Conservation (phyloP, 2,888 invertebrate genomes). For the Leptura quadrifasciata region DNA sequence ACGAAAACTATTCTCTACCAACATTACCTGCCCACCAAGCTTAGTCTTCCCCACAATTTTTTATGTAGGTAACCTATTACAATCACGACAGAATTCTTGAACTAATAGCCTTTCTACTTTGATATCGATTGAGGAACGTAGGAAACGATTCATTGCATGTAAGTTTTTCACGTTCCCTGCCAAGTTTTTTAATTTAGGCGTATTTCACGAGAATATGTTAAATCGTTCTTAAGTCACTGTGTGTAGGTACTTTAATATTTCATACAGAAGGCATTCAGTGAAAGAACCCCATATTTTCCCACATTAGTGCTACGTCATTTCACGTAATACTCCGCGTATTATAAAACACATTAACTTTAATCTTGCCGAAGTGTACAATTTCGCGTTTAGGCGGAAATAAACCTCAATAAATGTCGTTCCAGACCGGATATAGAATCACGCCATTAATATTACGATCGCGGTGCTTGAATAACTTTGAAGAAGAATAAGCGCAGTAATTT, state of each 20-base stretch:
- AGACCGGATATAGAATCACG: conserved; percentile 1
- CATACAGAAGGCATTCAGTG: background rate
- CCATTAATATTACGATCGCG: background rate
- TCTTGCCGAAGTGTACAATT: conserved; percentile 3
- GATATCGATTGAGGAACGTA: background rate
- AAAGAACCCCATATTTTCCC: background rate
- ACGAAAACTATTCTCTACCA: no score
- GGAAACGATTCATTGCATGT: background rate
- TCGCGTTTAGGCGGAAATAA: background rate
- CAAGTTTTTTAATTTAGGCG: background rate
- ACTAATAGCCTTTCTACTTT: no score
- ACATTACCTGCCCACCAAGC: no score
- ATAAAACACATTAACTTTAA: conserved; percentile 7
- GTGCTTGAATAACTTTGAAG: background rate
- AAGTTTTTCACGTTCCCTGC: background rate
- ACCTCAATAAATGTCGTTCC: background rate
- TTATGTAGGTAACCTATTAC: no score
- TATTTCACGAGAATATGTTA: background rate
- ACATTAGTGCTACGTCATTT: conserved; percentile 7
- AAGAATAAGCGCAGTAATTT: background rate
- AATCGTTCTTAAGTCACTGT: background rate
- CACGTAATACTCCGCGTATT: background rate
- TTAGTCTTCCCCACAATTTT: no score
- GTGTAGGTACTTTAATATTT: background rate
- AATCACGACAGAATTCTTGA: no score